These are phyloP conservation scores for Cyanoliseus patagonus DNA, from an alignment of 2,113 vertebrate species.

Conservation along the genomic window DNA sequence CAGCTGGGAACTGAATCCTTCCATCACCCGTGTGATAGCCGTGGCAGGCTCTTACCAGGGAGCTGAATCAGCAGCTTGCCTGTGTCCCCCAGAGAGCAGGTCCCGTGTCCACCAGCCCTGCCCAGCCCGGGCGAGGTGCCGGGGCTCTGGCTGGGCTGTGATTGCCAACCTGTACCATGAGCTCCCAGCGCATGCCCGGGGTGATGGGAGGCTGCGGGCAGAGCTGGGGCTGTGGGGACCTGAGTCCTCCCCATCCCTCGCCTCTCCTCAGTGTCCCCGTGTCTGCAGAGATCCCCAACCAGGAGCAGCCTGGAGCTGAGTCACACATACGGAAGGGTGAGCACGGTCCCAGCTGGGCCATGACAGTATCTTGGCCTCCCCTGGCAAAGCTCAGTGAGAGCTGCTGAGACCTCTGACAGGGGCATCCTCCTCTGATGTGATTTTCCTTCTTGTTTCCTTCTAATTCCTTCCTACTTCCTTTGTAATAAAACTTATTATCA, in stretches of 20 bases:
- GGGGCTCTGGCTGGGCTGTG: not conserved
- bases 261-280: fast-evolving
- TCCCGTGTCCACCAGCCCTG: not conserved
- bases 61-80: not conserved
- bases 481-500: not conserved
- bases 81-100: fast-evolving
- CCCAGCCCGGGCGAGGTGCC: fast-evolving
- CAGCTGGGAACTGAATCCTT: not conserved
- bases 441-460: not conserved
- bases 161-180: not conserved
- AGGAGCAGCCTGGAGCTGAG: not conserved
- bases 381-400: fast-evolving
- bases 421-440: not conserved
- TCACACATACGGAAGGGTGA: not conserved
- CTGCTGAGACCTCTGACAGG: not conserved
- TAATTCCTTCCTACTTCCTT: not conserved
- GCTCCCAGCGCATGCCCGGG: fast-evolving
- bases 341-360: not conserved
- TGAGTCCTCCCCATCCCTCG: fast-evolving
- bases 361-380: fast-evolving
- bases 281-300: not conserved
- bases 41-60: not conserved
- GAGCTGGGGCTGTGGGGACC: not conserved
- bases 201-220: not conserved
- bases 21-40: fast-evolving